A percentile compares a stretch with the other conserved stretches of the same genome.
These are phyloP conservation scores for Rhagologus leucostigma DNA, from an alignment of 2,113 vertebrate species.

Conservation along the genomic window DNA sequence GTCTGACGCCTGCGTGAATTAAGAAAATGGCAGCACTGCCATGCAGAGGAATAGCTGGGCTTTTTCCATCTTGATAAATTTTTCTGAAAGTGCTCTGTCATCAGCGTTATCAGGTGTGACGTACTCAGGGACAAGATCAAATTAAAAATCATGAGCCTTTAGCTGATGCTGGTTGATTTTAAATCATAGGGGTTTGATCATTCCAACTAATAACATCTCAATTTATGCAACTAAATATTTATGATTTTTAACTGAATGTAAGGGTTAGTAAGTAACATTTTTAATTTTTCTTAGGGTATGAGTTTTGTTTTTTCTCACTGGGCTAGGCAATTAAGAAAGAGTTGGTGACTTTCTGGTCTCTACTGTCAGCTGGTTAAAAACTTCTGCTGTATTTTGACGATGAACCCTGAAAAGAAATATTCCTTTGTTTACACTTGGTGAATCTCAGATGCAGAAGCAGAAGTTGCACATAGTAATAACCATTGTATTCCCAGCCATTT, in stretches of 20 bases:
- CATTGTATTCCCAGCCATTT: background rate
- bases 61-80: background rate
- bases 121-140: background rate
- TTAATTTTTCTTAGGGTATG: background rate
- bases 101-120: background rate
- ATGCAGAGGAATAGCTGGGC: background rate
- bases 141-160: background rate
- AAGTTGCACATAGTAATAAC: background rate
- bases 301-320: background rate
- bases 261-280: background rate
- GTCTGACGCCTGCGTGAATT: conserved; percentile 18
- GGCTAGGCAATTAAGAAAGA: background rate
- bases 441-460: background rate
- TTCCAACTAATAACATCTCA: background rate
- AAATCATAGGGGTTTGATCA: background rate
- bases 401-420: background rate
- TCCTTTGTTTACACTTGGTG: background rate
- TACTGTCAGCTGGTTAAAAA: background rate
- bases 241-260: fast-evolving
- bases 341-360: background rate
- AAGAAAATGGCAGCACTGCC: background rate
- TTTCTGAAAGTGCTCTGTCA: background rate
- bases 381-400: background rate
- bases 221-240: background rate
- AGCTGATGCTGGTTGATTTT: background rate